phyloP scores from a whole-genome alignment of 2,888 invertebrate species.

The Selenia dentaria region DNA sequence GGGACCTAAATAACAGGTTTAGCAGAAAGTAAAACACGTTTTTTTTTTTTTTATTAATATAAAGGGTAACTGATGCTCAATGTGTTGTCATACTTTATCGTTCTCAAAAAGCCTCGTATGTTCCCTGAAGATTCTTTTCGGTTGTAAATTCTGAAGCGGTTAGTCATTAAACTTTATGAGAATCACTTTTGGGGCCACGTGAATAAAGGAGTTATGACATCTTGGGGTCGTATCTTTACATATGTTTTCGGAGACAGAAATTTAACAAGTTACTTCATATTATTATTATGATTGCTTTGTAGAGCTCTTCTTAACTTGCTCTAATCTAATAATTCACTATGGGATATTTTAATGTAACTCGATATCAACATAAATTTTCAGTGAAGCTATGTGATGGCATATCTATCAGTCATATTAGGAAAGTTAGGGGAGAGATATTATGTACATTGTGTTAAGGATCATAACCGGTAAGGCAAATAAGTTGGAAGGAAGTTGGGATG shows the following conservation, averaged over 20 bases:
- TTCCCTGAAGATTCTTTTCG: slow-evolving; percentile 15
- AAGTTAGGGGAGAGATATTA: slow-evolving; percentile 46
- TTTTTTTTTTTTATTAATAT: neutral
- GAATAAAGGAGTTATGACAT: slow-evolving; percentile 16
- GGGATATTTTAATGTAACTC: too few relatives aligned
- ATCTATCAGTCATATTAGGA: slow-evolving; percentile 43
- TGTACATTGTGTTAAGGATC: slow-evolving; percentile 67
- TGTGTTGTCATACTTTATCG: slow-evolving; percentile 19
- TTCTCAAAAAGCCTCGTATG: slow-evolving; percentile 20
- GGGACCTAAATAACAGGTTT: slow-evolving; percentile 1
- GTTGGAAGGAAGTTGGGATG: slow-evolving; percentile 68
- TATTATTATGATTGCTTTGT: too few relatives aligned
- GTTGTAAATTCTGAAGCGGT: slow-evolving; percentile 21
- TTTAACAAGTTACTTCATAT: neutral
- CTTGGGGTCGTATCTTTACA: slow-evolving; percentile 8
- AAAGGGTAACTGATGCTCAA: slow-evolving; percentile 8
- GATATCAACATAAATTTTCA: neutral
- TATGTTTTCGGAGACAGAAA: neutral
- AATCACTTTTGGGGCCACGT: slow-evolving; percentile 16
- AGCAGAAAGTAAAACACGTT: neutral
- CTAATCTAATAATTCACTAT: too few relatives aligned
- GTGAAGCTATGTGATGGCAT: slow-evolving; percentile 38
- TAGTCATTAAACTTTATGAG: slow-evolving; percentile 20
- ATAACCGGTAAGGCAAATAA: slow-evolving; percentile 71
- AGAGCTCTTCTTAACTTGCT: too few relatives aligned